Evolutionary conservation across 2,888 invertebrate species (phyloP), one percentile per base, ranked within the genome.

Genomic region (Buathra laborator): DNA sequence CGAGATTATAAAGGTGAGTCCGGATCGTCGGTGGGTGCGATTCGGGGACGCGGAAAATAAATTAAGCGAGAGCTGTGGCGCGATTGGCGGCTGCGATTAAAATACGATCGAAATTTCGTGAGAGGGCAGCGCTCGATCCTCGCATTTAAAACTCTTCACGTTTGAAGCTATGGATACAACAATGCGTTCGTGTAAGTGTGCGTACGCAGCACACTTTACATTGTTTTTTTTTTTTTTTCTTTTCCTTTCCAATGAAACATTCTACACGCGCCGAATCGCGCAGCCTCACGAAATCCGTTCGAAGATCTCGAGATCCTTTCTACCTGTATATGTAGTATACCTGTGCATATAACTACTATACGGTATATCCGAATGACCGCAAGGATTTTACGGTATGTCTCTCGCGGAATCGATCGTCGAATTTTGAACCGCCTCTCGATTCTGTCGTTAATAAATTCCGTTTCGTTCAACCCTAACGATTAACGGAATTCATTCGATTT

Each of bases 51-150:
- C 53, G 84, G 82, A 80, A 87, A 86, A 87, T 86, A 86, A 87
- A 87, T 86, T 85, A 83, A 86, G 62, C 74, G 74, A 32, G 62
- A 62, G 51, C 56, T 48, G 16, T 48, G 14, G 53, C 24, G 67
- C 81, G 86, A 86, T 86, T 86, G 83, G 83, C 81, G 79, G 72
- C 66, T 83, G 79, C 87, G 87, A 86, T 87, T 85, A 86, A 86
- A 86, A 83, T 80, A 84, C 86, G 84, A 85, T 85, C 86, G 85
- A 83, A 86, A 85, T 75, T 77, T 78, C 74, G 48, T 68, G 72
- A 46, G 74, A 32, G 62, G 14, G 68, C 78, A 24, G 59, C 64
- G 67, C 83, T 64, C 77, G 76, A 86, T 80, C 76, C 64, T 74
- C 19, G 14, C 24, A 19, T 37, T 68, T 76, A 72, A 68, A 70